Base-by-base conservation (phyloP, 2,888 invertebrate species). In the Drosophila leonis region DNA sequence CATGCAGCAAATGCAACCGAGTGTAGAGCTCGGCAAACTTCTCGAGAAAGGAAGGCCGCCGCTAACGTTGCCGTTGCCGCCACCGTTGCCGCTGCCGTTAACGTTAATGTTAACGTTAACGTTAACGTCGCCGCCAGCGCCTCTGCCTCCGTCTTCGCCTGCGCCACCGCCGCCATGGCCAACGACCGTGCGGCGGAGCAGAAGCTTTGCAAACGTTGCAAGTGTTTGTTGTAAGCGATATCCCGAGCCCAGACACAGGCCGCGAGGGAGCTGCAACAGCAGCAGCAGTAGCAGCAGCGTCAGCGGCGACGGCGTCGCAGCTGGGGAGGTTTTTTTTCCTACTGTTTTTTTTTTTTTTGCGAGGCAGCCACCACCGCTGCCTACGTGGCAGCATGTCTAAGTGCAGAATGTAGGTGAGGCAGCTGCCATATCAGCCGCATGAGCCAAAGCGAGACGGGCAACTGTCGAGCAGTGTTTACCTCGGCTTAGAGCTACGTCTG, bases 151-250 rank as follows among this genome's bases (percentile, higher is more conserved):
- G 83, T 51, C 49, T 54, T 29, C 55, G 70, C 56, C 60, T 54
- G n/a, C 56, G 65, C 56, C 70, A 48, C 42, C 65, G 63, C 56
- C 72, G 61, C 52, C 68, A 46, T 57, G 63, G 67, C 71, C 82
- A 80, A 72, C 73, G 76, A 81, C 73, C 69, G 76, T 71, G 83
- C 72, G 73, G 78, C 75, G 72, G 77, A 75, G 72, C 78, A 78
- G 74, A 68, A 78, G 80, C 78, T 74, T 87, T 87, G 88, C 88
- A 78, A 83, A 83, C 87, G 83, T 83, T 83, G 85, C 85, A 85
- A 88, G 88, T 85, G 81, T 88, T 88, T 85, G 85, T 86, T 90
- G 86, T 88, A 90, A 86, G 86, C 88, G 86, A 86, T 86, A 86
- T 79, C 83, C 85, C 75, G 61, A 49, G 48, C 55, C 31, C 73